These are phyloP conservation scores for Petrocephalus schoutedeni DNA, from an alignment of 2,797 vertebrate species.

Conservation along the genomic window DNA sequence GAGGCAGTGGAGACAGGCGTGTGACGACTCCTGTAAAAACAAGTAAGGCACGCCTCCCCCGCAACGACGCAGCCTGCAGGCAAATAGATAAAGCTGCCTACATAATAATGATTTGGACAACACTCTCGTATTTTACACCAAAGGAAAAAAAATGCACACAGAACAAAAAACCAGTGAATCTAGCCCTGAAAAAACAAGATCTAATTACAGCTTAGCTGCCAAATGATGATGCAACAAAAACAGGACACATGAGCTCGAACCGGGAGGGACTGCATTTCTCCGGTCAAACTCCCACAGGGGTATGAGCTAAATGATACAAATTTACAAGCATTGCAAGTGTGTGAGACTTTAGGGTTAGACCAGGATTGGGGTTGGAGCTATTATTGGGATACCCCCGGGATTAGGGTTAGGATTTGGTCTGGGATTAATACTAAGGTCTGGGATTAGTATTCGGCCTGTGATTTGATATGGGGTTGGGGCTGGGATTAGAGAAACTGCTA, in stretches of 20 bases:
- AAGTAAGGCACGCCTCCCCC: slow-evolving; percentile 8
- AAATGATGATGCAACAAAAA: background rate
- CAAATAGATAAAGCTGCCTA: slow-evolving; percentile 47
- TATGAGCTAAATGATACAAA: background rate
- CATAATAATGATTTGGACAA: slow-evolving; percentile 51
- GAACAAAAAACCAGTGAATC: slow-evolving; percentile 27
- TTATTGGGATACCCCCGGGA: background rate
- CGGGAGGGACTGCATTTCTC: background rate
- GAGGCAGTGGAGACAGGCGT: background rate
- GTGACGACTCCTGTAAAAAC: slow-evolving; percentile 1
- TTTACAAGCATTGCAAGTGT: background rate
- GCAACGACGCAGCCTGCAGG: slow-evolving; percentile 44
- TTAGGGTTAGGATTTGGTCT: background rate
- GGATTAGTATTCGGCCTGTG: background rate
- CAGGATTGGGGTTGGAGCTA: background rate
- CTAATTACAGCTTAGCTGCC: background rate
- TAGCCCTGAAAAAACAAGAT: background rate
- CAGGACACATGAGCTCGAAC: background rate
- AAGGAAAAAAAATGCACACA: slow-evolving; percentile 45
- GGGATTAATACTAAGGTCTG: background rate
- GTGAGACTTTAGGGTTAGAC: background rate
- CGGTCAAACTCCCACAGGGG: background rate
- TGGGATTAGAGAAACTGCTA: background rate
- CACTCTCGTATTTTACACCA: slow-evolving; percentile 47
- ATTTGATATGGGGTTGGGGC: background rate